Evolutionary conservation across 2,888 invertebrate genomes (phyloP), one percentile per base, ranked within the genome.

Genomic region (Leucania comma): DNA sequence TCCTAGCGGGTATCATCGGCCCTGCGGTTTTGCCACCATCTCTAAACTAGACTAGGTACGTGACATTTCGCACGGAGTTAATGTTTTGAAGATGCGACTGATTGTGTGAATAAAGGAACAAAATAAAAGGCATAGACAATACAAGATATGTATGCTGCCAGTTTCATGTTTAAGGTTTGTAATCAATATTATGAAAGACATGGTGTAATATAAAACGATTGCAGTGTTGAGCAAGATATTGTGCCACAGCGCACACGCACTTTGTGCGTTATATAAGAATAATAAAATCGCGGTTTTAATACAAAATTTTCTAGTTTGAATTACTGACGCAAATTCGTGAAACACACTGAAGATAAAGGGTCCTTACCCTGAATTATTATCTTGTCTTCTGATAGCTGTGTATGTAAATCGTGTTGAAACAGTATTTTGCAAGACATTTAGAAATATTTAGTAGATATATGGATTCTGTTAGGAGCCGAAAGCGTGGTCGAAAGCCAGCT

Each of bases 111-210:
- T 42, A 42, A 29, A 29, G 1, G 1, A n/a, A 50, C 12, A 46
- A 54, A 77, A 72, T 24, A 61, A 50, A 46, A 24, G 14, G 2
- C 42, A 26, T 1, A 48, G 14, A 48, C 32, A 53, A 58, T 32
- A 60, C 26, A 26, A 17, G 2, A 4, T 46, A 61, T 53, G 68
- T 51, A 12, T 60, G 24, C 22, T 29, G 1, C 48, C 22, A 12
- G 38, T 73, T 60, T 67, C 46, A 17, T 48, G 4, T 67, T 38
- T 51, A 51, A 35, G 50, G 46, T 68, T 62, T 50, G 60, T 24
- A 63, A 68, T 68, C 14, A 63, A 54, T 76, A 32, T 67, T 71
- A 67, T 56, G 67, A 71, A 78, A 68, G 42, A 14, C 14, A 24
- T 58, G 46, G 38, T 58, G 81, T 48, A 66, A 69, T 62, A 42